Evolutionary conservation across 1,140 invertebrate genomes (phyloP), one percentile per base, ranked within the genome.

Genomic region (Drosophila persimilis): DNA sequence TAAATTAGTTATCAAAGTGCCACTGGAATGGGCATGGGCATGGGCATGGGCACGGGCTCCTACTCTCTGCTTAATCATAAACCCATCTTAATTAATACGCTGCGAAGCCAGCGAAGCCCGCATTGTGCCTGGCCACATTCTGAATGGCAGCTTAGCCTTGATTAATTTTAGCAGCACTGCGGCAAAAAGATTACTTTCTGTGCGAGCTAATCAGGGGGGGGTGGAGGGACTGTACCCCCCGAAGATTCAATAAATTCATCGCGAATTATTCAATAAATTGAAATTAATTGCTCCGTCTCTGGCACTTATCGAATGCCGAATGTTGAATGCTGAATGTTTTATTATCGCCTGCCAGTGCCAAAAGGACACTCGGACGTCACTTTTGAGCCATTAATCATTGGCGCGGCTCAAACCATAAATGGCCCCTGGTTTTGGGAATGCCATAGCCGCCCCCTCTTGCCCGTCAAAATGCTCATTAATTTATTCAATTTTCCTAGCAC

Each of bases 51-150:
- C 1, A 20, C 20, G 20, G 20, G 20, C 65, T 62, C 39, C 53
- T 20, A 20, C 20, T 20, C 20, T 48, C 35, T 73, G 52, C 77
- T 86, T 86, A 63, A 85, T 81, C 77, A 85, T 81, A 80, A 85
- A 77, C 81, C 74, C 73, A 76, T 73, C 73, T 77, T 86, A 85
- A 85, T 85, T 85, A 85, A 86, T 86, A 80, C 61, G 81, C 51
- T 72, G 53, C 17, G 17, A 17, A 17, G 17, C n/a, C 47, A 20
- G 29, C 52, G 64, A 70, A 56, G 31, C 43, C 51, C 54, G 51
- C 60, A 56, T 54, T 73, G 46, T 29, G 44, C 58, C 22, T 48
- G 53, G 44, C 57, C 56, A 66, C 73, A 77, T 75, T 76, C 63
- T 75, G 72, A 71, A 41, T 56, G 44, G 61, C 70, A 45, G 71